phyloP scores from a whole-genome alignment of 2,113 vertebrate species.

The Channa argus region DNA sequence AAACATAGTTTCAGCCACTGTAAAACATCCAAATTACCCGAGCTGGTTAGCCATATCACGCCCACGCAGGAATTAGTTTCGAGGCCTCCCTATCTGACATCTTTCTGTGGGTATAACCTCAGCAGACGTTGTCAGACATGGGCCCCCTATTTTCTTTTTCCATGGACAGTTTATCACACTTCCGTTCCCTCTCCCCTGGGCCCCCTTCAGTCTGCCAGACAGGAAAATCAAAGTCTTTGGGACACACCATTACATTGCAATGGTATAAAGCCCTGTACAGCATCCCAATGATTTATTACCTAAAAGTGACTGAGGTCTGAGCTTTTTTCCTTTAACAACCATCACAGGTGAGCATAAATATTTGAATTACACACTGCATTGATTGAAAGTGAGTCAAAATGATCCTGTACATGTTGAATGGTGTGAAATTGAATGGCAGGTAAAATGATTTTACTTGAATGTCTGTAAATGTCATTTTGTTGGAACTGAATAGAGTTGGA shows the following conservation, averaged over 20 bases:
- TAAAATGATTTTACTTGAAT: constrained; percentile 14
- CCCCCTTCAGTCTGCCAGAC: constrained; percentile 51
- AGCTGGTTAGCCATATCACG: constrained; percentile 1
- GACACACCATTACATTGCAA: constrained; percentile 46
- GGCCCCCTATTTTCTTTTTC: constrained; percentile 53
- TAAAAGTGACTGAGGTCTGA: constrained; percentile 7
- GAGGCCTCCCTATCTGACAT: constrained; percentile 53
- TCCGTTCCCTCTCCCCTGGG: constrained; percentile 56
- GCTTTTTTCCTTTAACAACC: constrained; percentile 16
- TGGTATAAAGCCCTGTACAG: constrained; percentile 23
- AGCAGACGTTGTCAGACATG: constrained; percentile 50
- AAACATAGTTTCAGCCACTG: constrained; percentile 7
- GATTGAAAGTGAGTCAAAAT: constrained; percentile 24
- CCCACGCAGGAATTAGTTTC: constrained; percentile 15
- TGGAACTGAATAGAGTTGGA: background rate
- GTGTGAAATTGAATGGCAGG: background rate
- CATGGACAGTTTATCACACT: constrained; percentile 68
- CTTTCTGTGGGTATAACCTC: constrained; percentile 62
- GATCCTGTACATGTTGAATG: background rate
- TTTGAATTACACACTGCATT: constrained; percentile 8
- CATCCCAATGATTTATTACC: constrained; percentile 42
- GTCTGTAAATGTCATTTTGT: constrained; percentile 7
- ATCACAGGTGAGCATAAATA: constrained; percentile 27
- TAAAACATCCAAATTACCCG: constrained; percentile 5
- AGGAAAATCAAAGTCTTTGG: constrained; percentile 62